Evolutionary conservation across 2,888 invertebrate species (phyloP), one percentile per base, ranked within the genome.

Genomic region (Ferdinandea cuprea): DNA sequence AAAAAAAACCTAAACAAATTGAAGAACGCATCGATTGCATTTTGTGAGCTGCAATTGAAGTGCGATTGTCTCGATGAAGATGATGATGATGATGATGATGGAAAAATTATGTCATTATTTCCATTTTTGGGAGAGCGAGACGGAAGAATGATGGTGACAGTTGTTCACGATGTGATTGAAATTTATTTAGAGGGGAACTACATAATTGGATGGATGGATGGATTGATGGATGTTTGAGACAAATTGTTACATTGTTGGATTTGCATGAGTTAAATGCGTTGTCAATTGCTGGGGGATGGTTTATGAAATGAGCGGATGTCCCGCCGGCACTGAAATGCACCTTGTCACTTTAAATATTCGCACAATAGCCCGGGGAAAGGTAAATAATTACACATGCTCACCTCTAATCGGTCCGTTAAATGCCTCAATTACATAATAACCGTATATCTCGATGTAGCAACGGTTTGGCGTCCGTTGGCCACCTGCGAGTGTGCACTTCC

Each of bases 91-190:
- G 61, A 63, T 72, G 79, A 68, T 79, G 79, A 79, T 54, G 68
- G 74, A 63, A 25, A 63, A 80, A 80, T 80, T 68, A 80, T 80
- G 80, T 69, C 80, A 80, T 74, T 74, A 69, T 42, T 50, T 63
- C 80, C 80, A 35, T 69, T 74, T 79, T 73, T 21, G 73, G 59
- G 5, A 44, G 48, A 37, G 9, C 19, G 37, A 54, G 56, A 66
- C 25, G 66, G 66, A 58, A 44, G 28, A 44, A 37, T 19, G 44
- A 72, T 72, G 65, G 44, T 42, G 59, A 54, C 46, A 48, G 71
- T 71, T 69, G n/a, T n/a, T 56, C 69, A 48, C 9, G 30, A 63
- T 63, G 30, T 56, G 77, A 69, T 30, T 56, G n/a, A 50, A 71
- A 72, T 72, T 72, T 78, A 72, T 28, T 37, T 28, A 48, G 42